Evolutionary conservation across 2,113 vertebrate genomes (phyloP).

Genomic region (Trochalopteron elliotii): DNA sequence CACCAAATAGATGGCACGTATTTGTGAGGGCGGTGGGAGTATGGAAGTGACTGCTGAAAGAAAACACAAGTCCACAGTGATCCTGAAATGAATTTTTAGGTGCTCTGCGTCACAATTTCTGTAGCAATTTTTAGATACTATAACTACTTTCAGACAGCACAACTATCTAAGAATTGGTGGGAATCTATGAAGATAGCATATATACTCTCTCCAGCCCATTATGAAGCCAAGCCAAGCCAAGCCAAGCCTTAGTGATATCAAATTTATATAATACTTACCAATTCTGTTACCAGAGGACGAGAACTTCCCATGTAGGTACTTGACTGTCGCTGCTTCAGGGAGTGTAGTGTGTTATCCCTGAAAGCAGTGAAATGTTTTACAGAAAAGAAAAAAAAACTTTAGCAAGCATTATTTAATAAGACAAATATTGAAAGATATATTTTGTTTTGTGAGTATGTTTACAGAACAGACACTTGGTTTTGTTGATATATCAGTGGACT

Average conservation of each 20-base stretch:
- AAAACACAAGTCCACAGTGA: neutral
- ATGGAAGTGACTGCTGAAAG: neutral
- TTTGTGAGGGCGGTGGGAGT: neutral
- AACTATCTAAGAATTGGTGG: neutral
- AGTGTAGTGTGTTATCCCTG: constrained; percentile 95
- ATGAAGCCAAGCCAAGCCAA: neutral
- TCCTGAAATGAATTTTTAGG: neutral
- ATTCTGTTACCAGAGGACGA: constrained; percentile 90
- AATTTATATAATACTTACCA: constrained; percentile 78
- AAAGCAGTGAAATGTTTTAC: constrained; percentile 10
- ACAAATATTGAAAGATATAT: neutral
- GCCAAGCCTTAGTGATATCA: neutral
- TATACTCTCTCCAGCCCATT: neutral
- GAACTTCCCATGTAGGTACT: constrained; percentile 73
- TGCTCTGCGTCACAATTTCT: neutral
- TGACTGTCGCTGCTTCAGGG: constrained; percentile 83
- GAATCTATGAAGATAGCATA: neutral
- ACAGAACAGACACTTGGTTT: neutral
- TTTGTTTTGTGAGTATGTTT: neutral
- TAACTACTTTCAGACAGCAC: neutral
- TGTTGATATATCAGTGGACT: neutral
- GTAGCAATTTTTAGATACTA: neutral
- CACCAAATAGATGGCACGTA: neutral
- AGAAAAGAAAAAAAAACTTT: neutral
- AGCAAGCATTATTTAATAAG: neutral